A percentile compares a stretch with the other conserved stretches of the same genome.
These are phyloP conservation scores for Graptemys geographica DNA, from an alignment of 2,797 vertebrate species.

Conservation along the genomic window DNA sequence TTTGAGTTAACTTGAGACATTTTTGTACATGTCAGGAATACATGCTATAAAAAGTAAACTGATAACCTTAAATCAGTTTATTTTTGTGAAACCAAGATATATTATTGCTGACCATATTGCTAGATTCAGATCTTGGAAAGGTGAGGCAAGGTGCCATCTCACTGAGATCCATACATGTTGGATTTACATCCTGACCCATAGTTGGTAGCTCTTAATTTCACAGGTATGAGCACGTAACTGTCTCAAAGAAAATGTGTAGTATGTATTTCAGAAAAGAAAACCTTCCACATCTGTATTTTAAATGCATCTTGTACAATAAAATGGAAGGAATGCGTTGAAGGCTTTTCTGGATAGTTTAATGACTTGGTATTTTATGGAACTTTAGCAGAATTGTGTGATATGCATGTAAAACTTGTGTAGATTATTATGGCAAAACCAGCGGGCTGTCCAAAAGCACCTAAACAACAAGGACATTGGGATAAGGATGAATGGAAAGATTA, in stretches of 20 bases:
- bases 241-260: neutral
- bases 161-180: neutral
- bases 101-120: neutral
- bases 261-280: neutral
- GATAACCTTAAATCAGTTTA: neutral
- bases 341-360: neutral
- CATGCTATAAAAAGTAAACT: neutral
- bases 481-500: constrained; percentile 92
- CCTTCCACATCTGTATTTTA: neutral
- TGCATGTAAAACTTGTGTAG: constrained; percentile 80
- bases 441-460: constrained; percentile 91
- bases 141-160: neutral
- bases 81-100: neutral
- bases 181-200: neutral
- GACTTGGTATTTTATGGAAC: neutral
- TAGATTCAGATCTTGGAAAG: neutral
- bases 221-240: neutral
- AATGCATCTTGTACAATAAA: neutral
- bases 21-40: neutral
- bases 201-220: neutral
- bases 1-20: neutral
- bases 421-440: constrained; percentile 97
- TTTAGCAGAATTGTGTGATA: constrained; percentile 17
- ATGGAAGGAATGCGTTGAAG: neutral
- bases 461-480: constrained; percentile 95